Percentiles rank a stretch among this genome's conserved stretches.
phyloP scores from a whole-genome alignment of 2,888 invertebrate genomes.

The Lepas anatifera region DNA sequence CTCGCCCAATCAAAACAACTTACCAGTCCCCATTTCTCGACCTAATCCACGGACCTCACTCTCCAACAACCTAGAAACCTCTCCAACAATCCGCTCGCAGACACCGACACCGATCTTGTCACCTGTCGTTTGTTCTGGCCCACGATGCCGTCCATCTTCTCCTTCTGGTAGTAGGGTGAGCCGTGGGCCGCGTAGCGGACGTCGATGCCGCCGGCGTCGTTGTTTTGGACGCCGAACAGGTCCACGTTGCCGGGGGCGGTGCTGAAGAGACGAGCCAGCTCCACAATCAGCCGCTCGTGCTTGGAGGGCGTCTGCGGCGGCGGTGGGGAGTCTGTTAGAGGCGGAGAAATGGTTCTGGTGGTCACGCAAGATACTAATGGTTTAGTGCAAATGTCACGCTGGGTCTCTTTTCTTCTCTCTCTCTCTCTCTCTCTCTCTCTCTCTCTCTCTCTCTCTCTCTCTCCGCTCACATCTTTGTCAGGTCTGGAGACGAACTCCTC shows the following conservation, averaged over 20 bases:
- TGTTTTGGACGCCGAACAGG: constrained; percentile 72
- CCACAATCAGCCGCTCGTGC: constrained; percentile 21
- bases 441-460: no score
- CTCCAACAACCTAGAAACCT: constrained; percentile 33
- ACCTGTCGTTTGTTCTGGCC: constrained; percentile 50
- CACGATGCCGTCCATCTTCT: constrained; percentile 75
- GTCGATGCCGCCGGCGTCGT: constrained; percentile 46
- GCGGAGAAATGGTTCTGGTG: no score
- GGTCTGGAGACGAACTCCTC: constrained; percentile 59
- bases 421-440: no score
- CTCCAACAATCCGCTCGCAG: no score
- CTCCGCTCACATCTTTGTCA: background rate
- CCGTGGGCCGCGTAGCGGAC: constrained; percentile 87
- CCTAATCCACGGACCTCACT: background rate
- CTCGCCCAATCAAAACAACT: no score
- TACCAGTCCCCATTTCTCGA: background rate
- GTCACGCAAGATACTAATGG: no score
- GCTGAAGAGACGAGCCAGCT: constrained; percentile 57
- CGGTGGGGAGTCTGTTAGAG: background rate
- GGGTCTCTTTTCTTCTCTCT: background rate
- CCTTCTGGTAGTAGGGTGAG: constrained; percentile 81
- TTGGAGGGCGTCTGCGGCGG: background rate
- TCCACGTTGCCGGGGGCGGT: constrained; percentile 73
- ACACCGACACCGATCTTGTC: no score
- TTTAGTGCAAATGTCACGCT: background rate